Base-by-base conservation (phyloP, 2,113 vertebrate genomes). In the Pagrus major region DNA sequence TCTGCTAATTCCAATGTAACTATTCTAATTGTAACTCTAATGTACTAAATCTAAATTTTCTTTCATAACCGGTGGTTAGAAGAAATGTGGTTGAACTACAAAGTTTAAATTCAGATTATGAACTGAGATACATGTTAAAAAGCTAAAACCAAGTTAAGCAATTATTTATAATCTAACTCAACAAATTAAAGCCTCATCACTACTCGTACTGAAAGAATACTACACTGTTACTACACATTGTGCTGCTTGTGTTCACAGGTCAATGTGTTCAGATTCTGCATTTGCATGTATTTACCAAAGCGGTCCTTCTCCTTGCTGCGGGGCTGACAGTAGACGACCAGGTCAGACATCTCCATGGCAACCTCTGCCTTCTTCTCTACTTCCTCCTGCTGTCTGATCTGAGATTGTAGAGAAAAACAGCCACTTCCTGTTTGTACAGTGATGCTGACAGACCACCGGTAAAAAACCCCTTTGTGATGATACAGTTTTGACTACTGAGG, bases 271-370 rank as follows among this genome's bases (percentile, higher is more conserved):
- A 49, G n/a, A 37, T 1, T 27, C 41, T 0, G 51, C 9, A 11
- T 37, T 6, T 60, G 25, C 37, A 25, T 46, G 83, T 7, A 10
- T 37, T 83, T 95, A 99, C 98, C 96, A 86, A 99, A 96, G 56
- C 95, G 95, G 74, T 99, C 97, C 87, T 99, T 99, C 63, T 97
- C 96, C 92, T 98, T 98, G 95, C 97, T 98, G 74, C 96, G 96
- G 1, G 97, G 98, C 74, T 96, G 97, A 93, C 98, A 99, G 91
- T 99, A 99, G 41, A 99, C 96, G 16, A 98, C 97, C 85, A 99
- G 79, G 86, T 99, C 97, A 0, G 98, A 99, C 90, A 99, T 96
- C 90, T 99, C 98, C 52, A 96, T 97, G 84, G 97, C 97, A 67
- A 99, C 97, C 33, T 95, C 95, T 9, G 96, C 96, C 80, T 95